Evolutionary conservation across 2,113 vertebrate species (phyloP).

Genomic region (Hipposideros armiger): DNA sequence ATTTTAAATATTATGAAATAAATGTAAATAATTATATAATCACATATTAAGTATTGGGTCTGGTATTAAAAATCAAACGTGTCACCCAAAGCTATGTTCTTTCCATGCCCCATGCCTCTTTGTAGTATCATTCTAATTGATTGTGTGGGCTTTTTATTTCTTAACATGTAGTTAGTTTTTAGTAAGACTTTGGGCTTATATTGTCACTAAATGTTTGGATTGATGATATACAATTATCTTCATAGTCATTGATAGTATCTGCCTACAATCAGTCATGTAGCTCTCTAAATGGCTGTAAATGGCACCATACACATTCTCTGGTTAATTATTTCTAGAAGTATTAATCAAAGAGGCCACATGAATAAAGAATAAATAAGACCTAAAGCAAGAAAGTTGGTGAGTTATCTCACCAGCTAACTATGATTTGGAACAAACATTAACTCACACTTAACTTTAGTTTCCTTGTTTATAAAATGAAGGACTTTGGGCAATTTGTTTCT

Average conservation of each 20-base stretch:
- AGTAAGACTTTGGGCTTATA: neutral
- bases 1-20: neutral
- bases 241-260: neutral
- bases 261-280: neutral
- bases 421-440: neutral
- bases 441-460: neutral
- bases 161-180: constrained; percentile 6
- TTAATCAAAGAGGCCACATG: neutral
- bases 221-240: neutral
- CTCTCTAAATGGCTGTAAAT: neutral
- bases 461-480: neutral
- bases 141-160: neutral
- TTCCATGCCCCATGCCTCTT: neutral
- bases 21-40: neutral
- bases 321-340: neutral
- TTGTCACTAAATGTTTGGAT: neutral
- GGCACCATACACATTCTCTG: neutral
- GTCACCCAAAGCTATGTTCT: neutral
- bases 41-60: neutral
- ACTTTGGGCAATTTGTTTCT: neutral
- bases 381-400: neutral
- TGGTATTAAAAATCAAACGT: constrained; percentile 6
- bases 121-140: neutral
- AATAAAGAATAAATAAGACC: constrained; percentile 23
- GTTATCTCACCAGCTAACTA: neutral